Evolutionary conservation across 2,797 vertebrate species (phyloP), one percentile per base, ranked within the genome.

Genomic region (Mycteria americana): DNA sequence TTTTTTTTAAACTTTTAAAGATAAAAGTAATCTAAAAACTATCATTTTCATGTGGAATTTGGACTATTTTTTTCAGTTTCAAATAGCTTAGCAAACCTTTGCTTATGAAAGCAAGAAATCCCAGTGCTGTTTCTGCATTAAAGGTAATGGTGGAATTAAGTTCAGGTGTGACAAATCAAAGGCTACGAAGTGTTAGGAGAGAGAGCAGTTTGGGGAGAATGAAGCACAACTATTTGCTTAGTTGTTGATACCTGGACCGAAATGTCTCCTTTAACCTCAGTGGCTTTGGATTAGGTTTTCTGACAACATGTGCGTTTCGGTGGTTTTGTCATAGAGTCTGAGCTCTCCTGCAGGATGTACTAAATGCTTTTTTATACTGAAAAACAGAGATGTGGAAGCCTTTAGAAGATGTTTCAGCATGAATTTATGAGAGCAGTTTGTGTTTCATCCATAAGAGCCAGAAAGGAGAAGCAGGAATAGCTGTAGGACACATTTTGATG

Each of bases 301-400:
- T 73, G 69, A 72, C 18, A 67, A 19, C 4, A 1, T 3, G 4
- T 35, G 25, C 4, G 0, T 65, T 65, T 70, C 1, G 1, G 7
- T 79, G 28, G 37, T 41, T 82, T 95, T 91, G 37, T 69, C 46
- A 39, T 5, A 18, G 31, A 25, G 13, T 45, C 19, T 72, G 14
- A 59, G 28, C 37, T 89, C 11, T 77, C 25, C 23, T 74, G 35
- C 8, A 22, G 37, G 62, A 27, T 39, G 11, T 70, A 31, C n/a
- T 54, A 53, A 75, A 27, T 43, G 18, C 4, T 27, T 30, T 51
- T 53, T 15, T 23, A 33, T 25, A 23, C 43, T 35, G 30, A 54
- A 53, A 75, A 59, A 14, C 4, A 78, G 23, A 43, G 11, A 59
- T 23, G 43, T 82, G 21, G 48, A 78, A 85, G 11, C 51, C 28